A percentile compares a stretch with the other conserved stretches of the same genome.
These are phyloP conservation scores for Aurelia sp. DNA, from an alignment of 30 jellyfish, hydroid and myxozoan genomes.

Conservation along the genomic window DNA sequence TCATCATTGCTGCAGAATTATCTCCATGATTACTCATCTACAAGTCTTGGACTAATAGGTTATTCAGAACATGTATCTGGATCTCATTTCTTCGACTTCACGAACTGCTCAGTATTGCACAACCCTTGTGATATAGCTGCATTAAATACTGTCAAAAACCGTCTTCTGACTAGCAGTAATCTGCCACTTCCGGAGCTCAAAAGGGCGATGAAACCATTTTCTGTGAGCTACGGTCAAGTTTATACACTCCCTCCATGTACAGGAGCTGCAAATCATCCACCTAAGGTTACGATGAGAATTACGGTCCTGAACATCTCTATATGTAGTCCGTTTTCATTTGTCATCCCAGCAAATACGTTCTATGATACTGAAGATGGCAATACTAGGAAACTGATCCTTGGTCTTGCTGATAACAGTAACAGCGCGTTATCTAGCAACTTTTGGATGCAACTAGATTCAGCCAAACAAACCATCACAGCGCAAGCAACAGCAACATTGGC, in stretches of 20 bases:
- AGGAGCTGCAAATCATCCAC: slow-evolving; percentile 57
- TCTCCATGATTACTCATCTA: slow-evolving; percentile 22
- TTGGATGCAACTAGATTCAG: slow-evolving; percentile 63
- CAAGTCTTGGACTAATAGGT: slow-evolving; percentile 48
- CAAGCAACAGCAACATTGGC: slow-evolving; percentile 50
- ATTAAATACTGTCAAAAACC: slow-evolving; percentile 13
- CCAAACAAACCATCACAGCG: slow-evolving; percentile 70
- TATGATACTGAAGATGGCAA: slow-evolving; percentile 90
- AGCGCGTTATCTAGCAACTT: slow-evolving; percentile 35
- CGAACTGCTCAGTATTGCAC: slow-evolving; percentile 85
- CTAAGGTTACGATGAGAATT: slow-evolving; percentile 39
- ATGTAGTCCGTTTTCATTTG: slow-evolving; percentile 63
- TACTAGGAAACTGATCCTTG: slow-evolving; percentile 70
- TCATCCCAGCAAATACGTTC: slow-evolving; percentile 81
- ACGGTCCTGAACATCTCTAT: slow-evolving; percentile 9
- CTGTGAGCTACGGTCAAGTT: slow-evolving; percentile 47
- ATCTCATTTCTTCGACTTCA: slow-evolving; percentile 36
- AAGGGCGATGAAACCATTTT: slow-evolving; percentile 50
- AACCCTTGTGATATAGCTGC: slow-evolving; percentile 89
- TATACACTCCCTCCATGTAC: slow-evolving; percentile 54
- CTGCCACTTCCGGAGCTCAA: slow-evolving; percentile 38
- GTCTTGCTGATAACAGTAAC: slow-evolving; percentile 16
- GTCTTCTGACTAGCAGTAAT: slow-evolving; percentile 21
- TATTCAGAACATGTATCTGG: slow-evolving; percentile 19
- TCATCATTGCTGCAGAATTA: slow-evolving; percentile 3